Evolutionary conservation across 2,888 invertebrate genomes (phyloP), one percentile per base, ranked within the genome.

Genomic region (Tipula lateralis): DNA sequence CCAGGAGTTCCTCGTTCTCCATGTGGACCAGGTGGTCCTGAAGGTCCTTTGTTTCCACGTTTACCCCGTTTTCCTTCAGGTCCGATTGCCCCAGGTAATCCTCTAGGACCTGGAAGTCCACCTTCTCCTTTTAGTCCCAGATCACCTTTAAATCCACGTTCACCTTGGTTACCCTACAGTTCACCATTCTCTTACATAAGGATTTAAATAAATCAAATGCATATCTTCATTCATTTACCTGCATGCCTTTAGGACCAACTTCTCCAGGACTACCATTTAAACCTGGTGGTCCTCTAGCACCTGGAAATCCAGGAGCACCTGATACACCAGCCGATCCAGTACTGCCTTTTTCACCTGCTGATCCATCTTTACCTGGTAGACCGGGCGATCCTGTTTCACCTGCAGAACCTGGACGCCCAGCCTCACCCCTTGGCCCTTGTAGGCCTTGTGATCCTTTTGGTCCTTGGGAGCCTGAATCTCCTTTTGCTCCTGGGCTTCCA

Each of bases 291-390:
- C 96, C 96, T 87, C 95, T 91, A 1, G 94, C 93, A 24, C 96
- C 96, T 0, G 95, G 95, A 88, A 96, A 96, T 2, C 97, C 97
- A 88, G 95, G 95, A 1, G 94, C 92, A 0, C 96, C 96, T 3
- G 93, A 90, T 0, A 93, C 89, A n/a, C 96, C 96, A 12, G 92
- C 89, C 85, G 93, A 91, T 16, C 97, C 97, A 81, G 93, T 91
- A 44, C 92, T 92, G 30, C 96, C 96, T 88, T 96, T 96, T 87
- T 96, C 96, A 44, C 96, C 96, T 0, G 93, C 92, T n/a, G 91
- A 89, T 2, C 96, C 96, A 88, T 96, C 96, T 89, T 94, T 94
- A 12, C 96, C 96, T n/a, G 94, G 91, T 13, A 93, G 91, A 0
- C 96, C 96, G 24, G 93, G 92, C 0, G 94, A 92, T 1, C 96